Percentiles rank a stretch among this genome's conserved stretches.
Evolutionary conservation across 2,888 invertebrate species (phyloP).

Genomic region (Auanema freiburgensis): DNA sequence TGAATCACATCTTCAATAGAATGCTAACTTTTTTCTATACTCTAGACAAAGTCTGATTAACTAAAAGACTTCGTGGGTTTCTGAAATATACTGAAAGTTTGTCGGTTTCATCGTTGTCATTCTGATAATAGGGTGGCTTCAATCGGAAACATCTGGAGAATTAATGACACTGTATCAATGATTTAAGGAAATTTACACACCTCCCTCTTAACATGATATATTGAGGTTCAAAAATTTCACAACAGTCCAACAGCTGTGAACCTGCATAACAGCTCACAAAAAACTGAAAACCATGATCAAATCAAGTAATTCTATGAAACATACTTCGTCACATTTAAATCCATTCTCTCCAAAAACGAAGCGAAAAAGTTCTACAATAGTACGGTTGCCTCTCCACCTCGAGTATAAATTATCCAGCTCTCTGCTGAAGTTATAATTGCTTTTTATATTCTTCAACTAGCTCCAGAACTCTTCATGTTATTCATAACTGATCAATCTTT

Average conservation of each 20-base stretch:
- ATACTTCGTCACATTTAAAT: conserved; percentile 8
- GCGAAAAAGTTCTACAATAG: conserved; percentile 32
- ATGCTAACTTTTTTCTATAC: no score
- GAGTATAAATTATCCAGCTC: conserved; percentile 25
- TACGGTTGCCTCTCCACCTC: conserved; percentile 19
- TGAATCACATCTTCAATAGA: no score
- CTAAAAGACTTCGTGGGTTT: conserved; percentile 34
- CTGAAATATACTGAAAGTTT: conserved; percentile 37
- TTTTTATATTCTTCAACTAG: neutral
- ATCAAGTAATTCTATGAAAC: no score
- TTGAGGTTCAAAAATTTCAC: conserved; percentile 39
- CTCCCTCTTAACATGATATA: conserved; percentile 41
- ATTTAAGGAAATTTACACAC: conserved; percentile 4
- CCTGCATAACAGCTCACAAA: conserved; percentile 38
- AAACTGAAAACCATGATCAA: conserved; percentile 20
- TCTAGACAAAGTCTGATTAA: conserved; percentile 19
- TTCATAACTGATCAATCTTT: no score
- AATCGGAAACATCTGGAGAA: conserved; percentile 34
- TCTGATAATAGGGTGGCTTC: conserved; percentile 34
- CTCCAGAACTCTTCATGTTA: no score
- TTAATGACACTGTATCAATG: neutral
- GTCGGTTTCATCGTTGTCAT: conserved; percentile 39
- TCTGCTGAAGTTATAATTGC: conserved; percentile 16
- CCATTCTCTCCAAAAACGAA: conserved; percentile 23
- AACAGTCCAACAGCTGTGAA: conserved; percentile 31